These are phyloP conservation scores for Pachypanchax playfairii DNA, from an alignment of 2,113 vertebrate genomes.

Conservation along the genomic window DNA sequence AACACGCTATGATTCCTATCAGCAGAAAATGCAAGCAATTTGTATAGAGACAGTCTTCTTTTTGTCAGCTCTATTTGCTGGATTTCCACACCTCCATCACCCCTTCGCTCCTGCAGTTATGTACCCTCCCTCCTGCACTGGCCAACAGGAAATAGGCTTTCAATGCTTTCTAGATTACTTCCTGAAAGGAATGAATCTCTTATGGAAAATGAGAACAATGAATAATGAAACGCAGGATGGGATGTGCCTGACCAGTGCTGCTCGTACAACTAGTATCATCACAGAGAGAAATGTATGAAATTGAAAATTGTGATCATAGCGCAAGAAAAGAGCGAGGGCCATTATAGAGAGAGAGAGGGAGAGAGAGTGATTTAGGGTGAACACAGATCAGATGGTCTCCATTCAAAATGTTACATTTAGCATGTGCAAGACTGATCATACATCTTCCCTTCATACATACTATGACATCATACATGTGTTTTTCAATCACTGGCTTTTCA, in stretches of 20 bases:
- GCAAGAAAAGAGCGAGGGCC: constrained; percentile 54
- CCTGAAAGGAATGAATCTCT: constrained; percentile 74
- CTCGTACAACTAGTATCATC: constrained; percentile 56
- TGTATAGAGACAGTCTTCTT: constrained; percentile 47
- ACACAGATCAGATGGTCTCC: constrained; percentile 31
- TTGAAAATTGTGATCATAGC: constrained; percentile 70
- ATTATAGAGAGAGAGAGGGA: constrained; percentile 55
- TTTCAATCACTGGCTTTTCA: constrained; percentile 40
- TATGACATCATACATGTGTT: background rate
- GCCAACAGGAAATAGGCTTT: constrained; percentile 72
- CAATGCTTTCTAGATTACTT: constrained; percentile 74
- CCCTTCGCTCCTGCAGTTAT: constrained; percentile 14
- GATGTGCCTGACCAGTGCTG: constrained; percentile 64
- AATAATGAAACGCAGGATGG: constrained; percentile 73
- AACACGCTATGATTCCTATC: constrained; percentile 62
- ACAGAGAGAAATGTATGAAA: constrained; percentile 65
- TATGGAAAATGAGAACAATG: constrained; percentile 73
- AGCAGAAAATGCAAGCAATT: constrained; percentile 56
- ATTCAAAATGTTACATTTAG: constrained; percentile 50
- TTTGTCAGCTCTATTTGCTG: constrained; percentile 56
- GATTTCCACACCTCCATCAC: constrained; percentile 51
- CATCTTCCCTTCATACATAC: constrained; percentile 19
- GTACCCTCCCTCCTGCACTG: constrained; percentile 15
- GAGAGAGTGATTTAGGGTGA: constrained; percentile 58
- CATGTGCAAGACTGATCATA: constrained; percentile 33